Base-by-base conservation (phyloP, 2,113 vertebrate genomes). In the Podiceps cristatus region DNA sequence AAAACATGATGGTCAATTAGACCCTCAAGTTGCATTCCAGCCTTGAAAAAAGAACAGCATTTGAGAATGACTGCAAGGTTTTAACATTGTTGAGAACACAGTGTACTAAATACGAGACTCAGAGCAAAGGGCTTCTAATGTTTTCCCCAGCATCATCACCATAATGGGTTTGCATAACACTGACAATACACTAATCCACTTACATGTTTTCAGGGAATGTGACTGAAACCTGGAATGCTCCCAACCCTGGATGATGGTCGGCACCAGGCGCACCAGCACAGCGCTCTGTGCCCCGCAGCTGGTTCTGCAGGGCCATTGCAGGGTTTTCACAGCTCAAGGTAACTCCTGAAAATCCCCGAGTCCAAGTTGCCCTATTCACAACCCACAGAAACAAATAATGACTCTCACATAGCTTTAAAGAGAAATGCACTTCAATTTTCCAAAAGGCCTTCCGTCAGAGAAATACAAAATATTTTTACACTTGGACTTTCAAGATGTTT, bases 301-400 rank as follows among this genome's bases (percentile, higher is more conserved):
- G 0, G 8, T 27, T 74, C 64, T 66, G 24, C 3, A 1, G 53
- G 31, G 35, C 12, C 42, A 25, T 1, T 42, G 7, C 11, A 5
- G 3, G 9, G 11, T 58, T 89, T 59, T 56, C 62, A 63, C 11
- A 31, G 7, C 22, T 50, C 18, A 55, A 53, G 11, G 5, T 24
- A 58, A 33, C 33, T 69, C 55, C 24, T 42, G 22, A 80, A 88
- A 71, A 18, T 37, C 10, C 13, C 11, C 8, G 3, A 50, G 28
- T 17, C 33, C 67, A 24, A 83, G 4, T 8, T 69, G 24, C 18
- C 9, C 7, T 27, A 5, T 35, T 59, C 60, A 63, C 49, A 94
- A 22, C 11, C 15, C 60, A 66, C 11, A 23, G 18, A 68, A 66
- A 5, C 24, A 25, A 45, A 25, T 8, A 47, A 76, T 11, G 33